Evolutionary conservation across 2,113 vertebrate species (phyloP).

Genomic region (Aphelocoma coerulescens): DNA sequence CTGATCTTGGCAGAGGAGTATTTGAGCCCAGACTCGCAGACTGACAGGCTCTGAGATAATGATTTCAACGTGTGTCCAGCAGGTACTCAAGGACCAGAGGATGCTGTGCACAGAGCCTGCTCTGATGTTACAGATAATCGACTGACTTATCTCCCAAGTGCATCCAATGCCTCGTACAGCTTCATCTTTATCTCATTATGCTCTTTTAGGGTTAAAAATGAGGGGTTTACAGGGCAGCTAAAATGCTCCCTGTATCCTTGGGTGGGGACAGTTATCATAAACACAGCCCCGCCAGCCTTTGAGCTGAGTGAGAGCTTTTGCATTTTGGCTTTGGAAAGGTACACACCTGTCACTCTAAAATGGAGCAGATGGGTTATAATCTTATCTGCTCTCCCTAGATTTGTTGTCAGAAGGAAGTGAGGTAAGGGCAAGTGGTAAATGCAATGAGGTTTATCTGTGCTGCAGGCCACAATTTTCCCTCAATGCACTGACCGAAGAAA

Average conservation of each 20-base stretch:
- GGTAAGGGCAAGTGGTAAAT: conserved; percentile 77
- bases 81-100: not conserved
- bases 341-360: conserved; percentile 80
- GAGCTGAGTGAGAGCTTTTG: conserved; percentile 56
- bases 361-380: conserved; percentile 79
- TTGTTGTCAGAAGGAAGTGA: conserved; percentile 77
- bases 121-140: not conserved
- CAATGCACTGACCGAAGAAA: conserved; percentile 28
- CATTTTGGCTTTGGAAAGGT: conserved; percentile 73
- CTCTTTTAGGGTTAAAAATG: conserved; percentile 5
- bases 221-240: not conserved
- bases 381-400: conserved; percentile 75
- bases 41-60: not conserved
- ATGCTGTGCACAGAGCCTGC: not conserved
- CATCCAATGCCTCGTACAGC: not conserved
- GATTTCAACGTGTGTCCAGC: not conserved
- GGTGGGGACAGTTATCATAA: not conserved
- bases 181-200: conserved; percentile 16
- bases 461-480: not conserved
- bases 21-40: not conserved
- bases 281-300: conserved; percentile 30
- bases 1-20: not conserved
- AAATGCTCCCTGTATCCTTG: not conserved
- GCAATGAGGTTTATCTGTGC: conserved; percentile 43
- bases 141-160: conserved; percentile 7